Conservation (phyloP, 2,113 vertebrate species). For the Monopterus albus region DNA sequence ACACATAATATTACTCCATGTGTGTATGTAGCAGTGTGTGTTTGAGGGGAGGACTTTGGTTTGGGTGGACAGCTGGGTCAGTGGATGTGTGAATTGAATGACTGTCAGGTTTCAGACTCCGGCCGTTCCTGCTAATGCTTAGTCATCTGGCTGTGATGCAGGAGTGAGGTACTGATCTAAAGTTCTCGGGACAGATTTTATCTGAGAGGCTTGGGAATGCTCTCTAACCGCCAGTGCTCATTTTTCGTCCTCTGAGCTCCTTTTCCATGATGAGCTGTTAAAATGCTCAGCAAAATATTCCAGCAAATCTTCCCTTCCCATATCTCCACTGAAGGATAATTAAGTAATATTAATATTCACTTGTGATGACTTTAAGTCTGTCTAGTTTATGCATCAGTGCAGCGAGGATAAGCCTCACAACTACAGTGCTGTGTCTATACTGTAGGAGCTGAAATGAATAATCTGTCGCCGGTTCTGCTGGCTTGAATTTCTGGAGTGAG, state of each 20-base stretch:
- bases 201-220: slow-evolving; percentile 9
- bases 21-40: slow-evolving; percentile 16
- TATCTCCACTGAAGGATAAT: slow-evolving; percentile 71
- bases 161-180: slow-evolving; percentile 16
- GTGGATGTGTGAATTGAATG: slow-evolving; percentile 58
- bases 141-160: slow-evolving; percentile 40
- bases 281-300: slow-evolving; percentile 55
- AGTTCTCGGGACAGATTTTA: slow-evolving; percentile 28
- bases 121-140: slow-evolving; percentile 34
- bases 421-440: slow-evolving; percentile 31
- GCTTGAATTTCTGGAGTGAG: slow-evolving; percentile 62
- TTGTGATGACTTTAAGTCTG: slow-evolving; percentile 51
- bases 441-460: slow-evolving; percentile 51
- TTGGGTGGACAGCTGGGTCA: slow-evolving; percentile 45
- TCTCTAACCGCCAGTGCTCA: slow-evolving; percentile 29
- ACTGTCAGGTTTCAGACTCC: slow-evolving; percentile 56
- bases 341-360: slow-evolving; percentile 71
- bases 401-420: slow-evolving; percentile 49
- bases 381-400: slow-evolving; percentile 36
- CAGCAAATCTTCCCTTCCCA: slow-evolving; percentile 38
- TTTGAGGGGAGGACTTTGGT: background rate
- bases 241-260: slow-evolving; percentile 27
- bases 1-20: slow-evolving; percentile 46
- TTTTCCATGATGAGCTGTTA: slow-evolving; percentile 42
- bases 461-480: slow-evolving; percentile 59